Percentiles rank a stretch among this genome's conserved stretches.
Conservation (phyloP, 2,113 vertebrate species). For the Melanocharis versteri region DNA sequence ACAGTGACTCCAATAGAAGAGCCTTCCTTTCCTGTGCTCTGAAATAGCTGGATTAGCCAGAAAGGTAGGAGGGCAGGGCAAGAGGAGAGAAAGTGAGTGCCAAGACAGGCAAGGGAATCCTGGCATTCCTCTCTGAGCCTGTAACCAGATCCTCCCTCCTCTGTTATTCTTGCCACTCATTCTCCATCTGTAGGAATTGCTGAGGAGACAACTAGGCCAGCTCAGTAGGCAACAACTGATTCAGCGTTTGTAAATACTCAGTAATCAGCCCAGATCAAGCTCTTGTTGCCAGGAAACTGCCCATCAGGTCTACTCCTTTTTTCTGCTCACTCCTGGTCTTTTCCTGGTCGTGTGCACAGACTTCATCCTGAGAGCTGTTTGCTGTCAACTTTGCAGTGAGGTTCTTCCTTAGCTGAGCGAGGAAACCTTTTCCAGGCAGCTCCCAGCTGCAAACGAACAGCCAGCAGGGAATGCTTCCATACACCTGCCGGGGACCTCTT, state of each 20-base stretch:
- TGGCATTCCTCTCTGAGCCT: neutral
- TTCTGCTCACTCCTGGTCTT: neutral
- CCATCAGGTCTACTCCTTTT: neutral
- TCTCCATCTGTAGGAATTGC: neutral
- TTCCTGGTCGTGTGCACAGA: neutral
- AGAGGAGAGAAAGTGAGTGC: neutral
- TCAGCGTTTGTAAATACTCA: neutral
- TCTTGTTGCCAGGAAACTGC: neutral
- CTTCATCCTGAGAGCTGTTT: neutral
- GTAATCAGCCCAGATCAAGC: neutral
- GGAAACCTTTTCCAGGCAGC: neutral
- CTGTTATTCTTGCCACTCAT: slow-evolving; percentile 3
- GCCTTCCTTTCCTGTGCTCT: neutral
- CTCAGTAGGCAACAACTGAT: neutral
- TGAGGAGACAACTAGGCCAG: neutral
- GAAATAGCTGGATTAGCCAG: neutral
- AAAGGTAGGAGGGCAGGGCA: neutral
- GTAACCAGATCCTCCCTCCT: neutral
- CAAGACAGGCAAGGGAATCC: neutral
- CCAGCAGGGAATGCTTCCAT: neutral
- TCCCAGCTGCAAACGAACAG: neutral
- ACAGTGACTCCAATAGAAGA: neutral
- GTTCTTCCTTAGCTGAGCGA: neutral
- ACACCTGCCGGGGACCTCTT: neutral
- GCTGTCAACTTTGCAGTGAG: neutral